A percentile compares a stretch with the other conserved stretches of the same genome.
Evolutionary conservation across 1,140 invertebrate species (phyloP).

Genomic region (Drosophila nikananu): DNA sequence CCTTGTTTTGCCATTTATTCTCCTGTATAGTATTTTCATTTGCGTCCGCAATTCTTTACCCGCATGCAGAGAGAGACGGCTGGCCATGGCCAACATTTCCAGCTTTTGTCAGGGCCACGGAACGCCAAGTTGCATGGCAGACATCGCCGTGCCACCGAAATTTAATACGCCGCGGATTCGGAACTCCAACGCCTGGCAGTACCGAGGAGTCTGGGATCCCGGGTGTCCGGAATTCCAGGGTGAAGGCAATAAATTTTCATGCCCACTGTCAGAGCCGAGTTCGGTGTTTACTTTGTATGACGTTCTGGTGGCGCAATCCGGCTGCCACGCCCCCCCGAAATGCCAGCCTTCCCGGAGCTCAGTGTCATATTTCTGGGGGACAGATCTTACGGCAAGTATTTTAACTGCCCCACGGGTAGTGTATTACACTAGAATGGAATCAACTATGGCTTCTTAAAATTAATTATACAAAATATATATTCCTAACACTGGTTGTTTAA

Average conservation of each 20-base stretch:
- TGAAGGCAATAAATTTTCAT: conserved; percentile 75
- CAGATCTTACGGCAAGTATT: conserved; percentile 23
- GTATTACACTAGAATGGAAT: not conserved
- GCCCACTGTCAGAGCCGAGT: conserved; percentile 62
- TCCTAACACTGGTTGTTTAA: not conserved
- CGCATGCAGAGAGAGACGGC: conserved; percentile 15
- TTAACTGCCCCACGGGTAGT: not conserved
- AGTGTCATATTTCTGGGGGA: conserved; percentile 49
- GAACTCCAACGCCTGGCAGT: conserved; percentile 36
- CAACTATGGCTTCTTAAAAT: not conserved
- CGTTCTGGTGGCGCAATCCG: conserved; percentile 15
- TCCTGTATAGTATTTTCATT: conserved; percentile 23
- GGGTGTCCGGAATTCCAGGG: conserved; percentile 7
- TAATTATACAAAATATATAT: not conserved
- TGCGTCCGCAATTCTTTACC: conserved; percentile 23
- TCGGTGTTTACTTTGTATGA: conserved; percentile 66
- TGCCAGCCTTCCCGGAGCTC: conserved; percentile 8
- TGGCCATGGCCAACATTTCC: conserved; percentile 35
- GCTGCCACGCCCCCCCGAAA: not conserved
- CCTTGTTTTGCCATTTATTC: conserved; percentile 50
- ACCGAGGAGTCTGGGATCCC: conserved; percentile 3
- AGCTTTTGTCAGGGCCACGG: conserved; percentile 44
- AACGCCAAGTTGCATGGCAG: conserved; percentile 35
- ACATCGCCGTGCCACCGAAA: conserved; percentile 43
- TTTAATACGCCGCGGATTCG: conserved; percentile 68